Evolutionary conservation across 2,113 vertebrate species (phyloP).

Genomic region (Plestiodon gilberti): DNA sequence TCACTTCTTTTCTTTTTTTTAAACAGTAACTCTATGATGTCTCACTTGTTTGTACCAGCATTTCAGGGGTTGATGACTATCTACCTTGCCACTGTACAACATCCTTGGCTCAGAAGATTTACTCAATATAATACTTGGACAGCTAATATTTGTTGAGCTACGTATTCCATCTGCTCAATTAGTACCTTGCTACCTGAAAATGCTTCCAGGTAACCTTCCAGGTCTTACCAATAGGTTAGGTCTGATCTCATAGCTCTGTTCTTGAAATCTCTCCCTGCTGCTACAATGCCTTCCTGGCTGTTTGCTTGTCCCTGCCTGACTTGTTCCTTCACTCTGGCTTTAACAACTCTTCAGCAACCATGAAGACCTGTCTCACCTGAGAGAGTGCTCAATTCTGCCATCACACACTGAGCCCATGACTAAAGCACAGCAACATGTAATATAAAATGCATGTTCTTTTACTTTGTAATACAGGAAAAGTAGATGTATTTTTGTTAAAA

Average conservation of each 20-base stretch:
- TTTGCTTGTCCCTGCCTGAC: neutral
- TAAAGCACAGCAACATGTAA: slow-evolving; percentile 39
- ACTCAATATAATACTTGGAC: neutral
- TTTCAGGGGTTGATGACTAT: neutral
- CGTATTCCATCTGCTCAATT: neutral
- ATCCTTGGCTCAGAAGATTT: neutral
- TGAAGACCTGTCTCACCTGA: too few species aligned
- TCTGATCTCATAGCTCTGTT: neutral
- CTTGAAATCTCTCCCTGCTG: neutral
- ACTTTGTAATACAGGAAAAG: slow-evolving; percentile 43
- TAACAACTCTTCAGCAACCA: neutral
- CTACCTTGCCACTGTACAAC: neutral
- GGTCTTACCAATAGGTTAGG: neutral
- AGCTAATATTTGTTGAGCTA: too few species aligned
- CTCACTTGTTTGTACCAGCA: neutral
- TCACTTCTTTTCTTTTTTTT: neutral
- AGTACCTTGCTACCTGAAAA: neutral
- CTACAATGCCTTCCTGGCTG: neutral
- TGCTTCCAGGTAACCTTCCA: neutral
- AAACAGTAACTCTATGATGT: neutral
- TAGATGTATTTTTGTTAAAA: slow-evolving; percentile 56
- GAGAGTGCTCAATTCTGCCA: neutral
- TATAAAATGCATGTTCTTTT: slow-evolving; percentile 53
- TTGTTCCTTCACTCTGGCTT: neutral
- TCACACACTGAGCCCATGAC: neutral